Base-by-base conservation (phyloP, 2,113 vertebrate genomes). In the Ageneiosus marmoratus region DNA sequence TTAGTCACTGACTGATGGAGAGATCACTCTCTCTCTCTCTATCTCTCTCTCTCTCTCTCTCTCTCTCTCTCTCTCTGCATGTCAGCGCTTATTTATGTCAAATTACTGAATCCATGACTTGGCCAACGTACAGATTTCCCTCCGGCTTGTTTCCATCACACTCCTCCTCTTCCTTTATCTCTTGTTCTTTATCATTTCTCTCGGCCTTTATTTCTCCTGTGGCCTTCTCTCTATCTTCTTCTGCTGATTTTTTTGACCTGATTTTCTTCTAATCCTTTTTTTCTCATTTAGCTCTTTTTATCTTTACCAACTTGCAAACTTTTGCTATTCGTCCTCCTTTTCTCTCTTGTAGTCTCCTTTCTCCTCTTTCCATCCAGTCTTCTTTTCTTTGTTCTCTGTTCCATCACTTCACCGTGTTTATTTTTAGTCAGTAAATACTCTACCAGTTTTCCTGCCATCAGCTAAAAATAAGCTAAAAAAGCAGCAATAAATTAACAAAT, bases 51-150 rank as follows among this genome's bases (percentile, higher is more conserved):
- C 60, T 32, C 60, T 29, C 60, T 48, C 60, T 81, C 70, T 77
- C 73, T 77, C 62, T 69, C 74, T 82, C 74, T 20, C 63, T 27
- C 70, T 78, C 70, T 77, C 46, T 44, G 37, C 70, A 56, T 62
- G 32, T 51, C 53, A 70, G 70, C 41, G 37, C 62, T 78, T 83
- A 70, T 73, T 83, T 83, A 73, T 85, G 77, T 80, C 73, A 85
- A 65, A 81, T 85, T 63, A 81, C 63, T 22, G 79, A 63, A 77
- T 83, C 74, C 73, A 55, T 29, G 51, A 80, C 50, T 34, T 48
- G 77, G 81, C 24, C 34, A 44, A 41, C n/a, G 22, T 69, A 56
- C 78, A 80, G 80, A 79, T 83, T 74, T 83, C 80, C 80, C 46
- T 16, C 77, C 44, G 80, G 83, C 75, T 79, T 69, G 56, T 67